These are phyloP conservation scores for Morone saxatilis DNA, from an alignment of 2,113 vertebrate species.

Conservation along the genomic window DNA sequence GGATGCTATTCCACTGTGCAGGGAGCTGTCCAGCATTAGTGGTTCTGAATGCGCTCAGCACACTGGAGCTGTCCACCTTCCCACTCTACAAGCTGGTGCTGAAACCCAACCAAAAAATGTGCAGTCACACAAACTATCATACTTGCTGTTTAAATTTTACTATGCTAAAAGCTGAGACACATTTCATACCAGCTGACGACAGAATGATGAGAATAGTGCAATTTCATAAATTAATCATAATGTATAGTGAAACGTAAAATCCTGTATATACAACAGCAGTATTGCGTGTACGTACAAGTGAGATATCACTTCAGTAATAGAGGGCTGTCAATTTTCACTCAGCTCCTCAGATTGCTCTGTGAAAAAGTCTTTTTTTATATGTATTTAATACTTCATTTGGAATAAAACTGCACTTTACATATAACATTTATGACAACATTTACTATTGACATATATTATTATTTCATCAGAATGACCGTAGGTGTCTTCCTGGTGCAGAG, in stretches of 20 bases:
- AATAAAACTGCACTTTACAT: not conserved
- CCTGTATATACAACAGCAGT: not conserved
- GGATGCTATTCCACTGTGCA: not conserved
- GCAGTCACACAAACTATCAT: not conserved
- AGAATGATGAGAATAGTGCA: not conserved
- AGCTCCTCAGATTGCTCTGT: not conserved
- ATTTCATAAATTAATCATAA: not conserved
- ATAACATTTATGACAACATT: not conserved
- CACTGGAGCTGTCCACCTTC: conserved; percentile 54
- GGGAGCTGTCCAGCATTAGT: conserved; percentile 65
- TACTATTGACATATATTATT: not conserved
- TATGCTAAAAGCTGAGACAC: not conserved
- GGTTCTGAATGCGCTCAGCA: conserved; percentile 58
- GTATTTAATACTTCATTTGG: not conserved
- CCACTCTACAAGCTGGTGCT: conserved; percentile 39
- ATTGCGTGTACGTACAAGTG: not conserved
- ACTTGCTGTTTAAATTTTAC: not conserved
- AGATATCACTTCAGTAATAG: not conserved
- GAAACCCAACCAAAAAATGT: conserved; percentile 41
- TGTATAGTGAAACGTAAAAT: not conserved
- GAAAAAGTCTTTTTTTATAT: not conserved
- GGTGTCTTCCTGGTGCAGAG: not conserved
- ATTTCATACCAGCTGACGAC: not conserved
- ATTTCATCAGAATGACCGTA: not conserved
- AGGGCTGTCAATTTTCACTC: not conserved